These are phyloP conservation scores for Hemitrygon akajei DNA, from an alignment of 2,797 vertebrate species.

Conservation along the genomic window DNA sequence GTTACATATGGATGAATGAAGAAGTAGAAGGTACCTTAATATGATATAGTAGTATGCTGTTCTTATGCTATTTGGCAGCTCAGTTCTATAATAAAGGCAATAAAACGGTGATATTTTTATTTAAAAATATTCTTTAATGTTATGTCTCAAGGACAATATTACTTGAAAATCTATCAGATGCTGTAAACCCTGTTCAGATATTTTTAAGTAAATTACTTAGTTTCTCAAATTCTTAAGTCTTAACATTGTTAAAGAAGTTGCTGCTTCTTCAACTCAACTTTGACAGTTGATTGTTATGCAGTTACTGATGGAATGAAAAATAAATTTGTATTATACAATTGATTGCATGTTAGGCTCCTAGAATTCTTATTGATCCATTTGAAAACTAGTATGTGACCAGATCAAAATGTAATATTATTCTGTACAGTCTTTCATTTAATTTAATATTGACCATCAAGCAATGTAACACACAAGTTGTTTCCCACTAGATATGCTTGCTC, in stretches of 20 bases:
- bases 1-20: neutral
- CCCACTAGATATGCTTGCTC: neutral
- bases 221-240: neutral
- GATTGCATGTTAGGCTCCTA: neutral
- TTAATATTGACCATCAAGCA: neutral
- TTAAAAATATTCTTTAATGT: neutral
- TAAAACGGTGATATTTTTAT: neutral
- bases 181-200: neutral
- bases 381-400: neutral
- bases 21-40: neutral
- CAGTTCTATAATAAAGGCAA: neutral
- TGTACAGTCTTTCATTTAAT: neutral
- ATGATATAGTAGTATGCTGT: neutral
- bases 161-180: neutral
- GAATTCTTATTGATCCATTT: constrained; percentile 25
- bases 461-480: neutral
- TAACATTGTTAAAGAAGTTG: neutral
- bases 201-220: neutral
- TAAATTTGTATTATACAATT: constrained; percentile 16
- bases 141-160: neutral
- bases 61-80: neutral
- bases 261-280: neutral
- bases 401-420: constrained; percentile 16
- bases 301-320: neutral
- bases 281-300: neutral